These are phyloP conservation scores for Morpho helenor DNA, from an alignment of 2,888 invertebrate genomes.

Conservation along the genomic window DNA sequence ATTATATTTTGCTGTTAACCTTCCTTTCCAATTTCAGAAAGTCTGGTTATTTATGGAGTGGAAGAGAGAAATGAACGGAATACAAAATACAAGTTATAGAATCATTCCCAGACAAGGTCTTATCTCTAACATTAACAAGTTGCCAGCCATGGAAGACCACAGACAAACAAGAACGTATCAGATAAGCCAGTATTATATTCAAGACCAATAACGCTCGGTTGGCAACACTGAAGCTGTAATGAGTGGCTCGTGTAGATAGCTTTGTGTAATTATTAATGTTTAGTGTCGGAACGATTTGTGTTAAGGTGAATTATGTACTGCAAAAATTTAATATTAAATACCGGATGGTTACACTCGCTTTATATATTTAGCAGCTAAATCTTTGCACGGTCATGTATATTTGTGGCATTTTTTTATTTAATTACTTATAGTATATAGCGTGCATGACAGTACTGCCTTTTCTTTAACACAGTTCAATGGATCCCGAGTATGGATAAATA, in stretches of 20 bases:
- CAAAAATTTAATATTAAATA: no score
- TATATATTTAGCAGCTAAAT: no score
- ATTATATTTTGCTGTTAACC: neutral
- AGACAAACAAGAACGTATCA: slow-evolving; percentile 27
- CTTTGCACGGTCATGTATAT: no score
- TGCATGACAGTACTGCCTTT: no score
- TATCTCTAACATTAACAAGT: slow-evolving; percentile 46
- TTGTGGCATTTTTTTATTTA: no score
- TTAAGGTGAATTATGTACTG: slow-evolving; percentile 23
- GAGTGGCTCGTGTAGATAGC: slow-evolving; percentile 78
- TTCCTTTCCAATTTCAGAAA: slow-evolving; percentile 38
- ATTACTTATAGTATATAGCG: no score
- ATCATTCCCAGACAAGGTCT: slow-evolving; percentile 71
- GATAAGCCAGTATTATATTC: slow-evolving; percentile 32
- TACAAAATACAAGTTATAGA: slow-evolving; percentile 63
- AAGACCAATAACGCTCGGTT: slow-evolving; percentile 20
- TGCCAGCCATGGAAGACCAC: slow-evolving; percentile 46
- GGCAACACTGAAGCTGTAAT: slow-evolving; percentile 43
- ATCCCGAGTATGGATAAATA: no score
- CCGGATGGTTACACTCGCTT: no score
- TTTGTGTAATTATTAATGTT: slow-evolving; percentile 76
- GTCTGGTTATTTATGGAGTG: slow-evolving; percentile 63
- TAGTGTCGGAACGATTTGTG: slow-evolving; percentile 67
- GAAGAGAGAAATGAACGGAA: slow-evolving; percentile 53
- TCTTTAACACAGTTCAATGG: no score